Evolutionary conservation across 2,888 invertebrate genomes (phyloP).

Genomic region (Teleogryllus oceanicus): DNA sequence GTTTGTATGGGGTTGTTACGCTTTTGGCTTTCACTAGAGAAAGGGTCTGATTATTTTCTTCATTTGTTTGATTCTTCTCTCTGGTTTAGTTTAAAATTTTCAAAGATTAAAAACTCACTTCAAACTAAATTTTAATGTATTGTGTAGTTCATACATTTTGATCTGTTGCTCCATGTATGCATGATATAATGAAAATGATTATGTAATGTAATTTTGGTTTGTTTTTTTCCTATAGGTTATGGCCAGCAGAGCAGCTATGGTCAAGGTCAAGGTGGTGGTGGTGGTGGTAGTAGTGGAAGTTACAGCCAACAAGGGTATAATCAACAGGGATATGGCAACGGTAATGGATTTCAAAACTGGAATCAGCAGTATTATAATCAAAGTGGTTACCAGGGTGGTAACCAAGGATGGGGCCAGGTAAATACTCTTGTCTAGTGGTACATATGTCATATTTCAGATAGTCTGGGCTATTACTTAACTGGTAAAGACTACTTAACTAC

Average conservation of each 20-base stretch:
- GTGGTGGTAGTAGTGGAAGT: slow-evolving; percentile 30
- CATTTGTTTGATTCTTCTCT: too few relatives aligned
- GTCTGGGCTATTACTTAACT: too few relatives aligned
- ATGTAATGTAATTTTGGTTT: not conserved
- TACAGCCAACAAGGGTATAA: slow-evolving; percentile 29
- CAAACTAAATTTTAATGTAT: not conserved
- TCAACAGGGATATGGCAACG: slow-evolving; percentile 33
- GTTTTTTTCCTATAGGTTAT: slow-evolving; percentile 25
- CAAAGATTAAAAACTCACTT: too few relatives aligned
- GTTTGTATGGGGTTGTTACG: too few relatives aligned
- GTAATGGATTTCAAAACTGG: slow-evolving; percentile 33
- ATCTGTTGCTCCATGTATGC: not conserved
- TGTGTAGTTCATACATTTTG: not conserved
- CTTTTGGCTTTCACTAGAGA: too few relatives aligned
- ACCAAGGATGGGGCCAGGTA: slow-evolving; percentile 36
- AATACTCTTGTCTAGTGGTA: not conserved
- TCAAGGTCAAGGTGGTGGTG: slow-evolving; percentile 29
- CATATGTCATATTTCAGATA: too few relatives aligned
- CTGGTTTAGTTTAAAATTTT: too few relatives aligned
- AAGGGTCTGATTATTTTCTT: too few relatives aligned
- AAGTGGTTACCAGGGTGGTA: slow-evolving; percentile 22
- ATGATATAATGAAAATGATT: not conserved
- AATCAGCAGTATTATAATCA: slow-evolving; percentile 36
- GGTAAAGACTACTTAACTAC: too few relatives aligned
- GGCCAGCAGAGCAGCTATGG: slow-evolving; percentile 34